These are phyloP conservation scores for Ormyrus nitidulus DNA, from an alignment of 2,888 invertebrate genomes.

Conservation along the genomic window DNA sequence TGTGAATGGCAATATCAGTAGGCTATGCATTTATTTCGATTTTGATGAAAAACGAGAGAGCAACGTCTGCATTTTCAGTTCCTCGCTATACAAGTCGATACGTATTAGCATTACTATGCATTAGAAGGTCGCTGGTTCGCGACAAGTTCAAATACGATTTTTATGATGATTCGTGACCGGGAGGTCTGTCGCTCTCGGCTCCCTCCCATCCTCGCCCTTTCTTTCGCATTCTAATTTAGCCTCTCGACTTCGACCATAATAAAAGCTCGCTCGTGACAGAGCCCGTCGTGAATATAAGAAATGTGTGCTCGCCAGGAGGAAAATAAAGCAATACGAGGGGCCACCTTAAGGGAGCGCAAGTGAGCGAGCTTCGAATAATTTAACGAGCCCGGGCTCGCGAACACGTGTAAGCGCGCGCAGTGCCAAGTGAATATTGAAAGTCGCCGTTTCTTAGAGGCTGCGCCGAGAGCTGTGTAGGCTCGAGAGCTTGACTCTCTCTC, in stretches of 20 bases:
- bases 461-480: neutral
- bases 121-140: neutral
- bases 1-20: too few relatives aligned
- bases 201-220: neutral
- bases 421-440: constrained; percentile 22
- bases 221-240: constrained; percentile 20
- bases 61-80: too few relatives aligned
- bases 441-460: constrained; percentile 6
- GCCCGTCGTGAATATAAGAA: neutral
- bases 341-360: too few relatives aligned
- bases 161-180: constrained; percentile 23
- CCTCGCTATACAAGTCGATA: too few relatives aligned
- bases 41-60: too few relatives aligned
- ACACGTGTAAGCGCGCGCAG: constrained; percentile 7
- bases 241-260: neutral
- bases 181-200: neutral
- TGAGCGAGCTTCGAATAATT: constrained; percentile 1
- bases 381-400: constrained; percentile 8
- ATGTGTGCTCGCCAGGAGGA: neutral
- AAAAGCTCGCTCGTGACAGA: neutral
- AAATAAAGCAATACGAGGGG: neutral
- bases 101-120: neutral
- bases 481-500: too few relatives aligned
- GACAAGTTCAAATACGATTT: constrained; percentile 34
- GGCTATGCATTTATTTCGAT: too few relatives aligned